Evolutionary conservation across 2,797 vertebrate genomes (phyloP).

Genomic region (Thripadectes ignobilis): DNA sequence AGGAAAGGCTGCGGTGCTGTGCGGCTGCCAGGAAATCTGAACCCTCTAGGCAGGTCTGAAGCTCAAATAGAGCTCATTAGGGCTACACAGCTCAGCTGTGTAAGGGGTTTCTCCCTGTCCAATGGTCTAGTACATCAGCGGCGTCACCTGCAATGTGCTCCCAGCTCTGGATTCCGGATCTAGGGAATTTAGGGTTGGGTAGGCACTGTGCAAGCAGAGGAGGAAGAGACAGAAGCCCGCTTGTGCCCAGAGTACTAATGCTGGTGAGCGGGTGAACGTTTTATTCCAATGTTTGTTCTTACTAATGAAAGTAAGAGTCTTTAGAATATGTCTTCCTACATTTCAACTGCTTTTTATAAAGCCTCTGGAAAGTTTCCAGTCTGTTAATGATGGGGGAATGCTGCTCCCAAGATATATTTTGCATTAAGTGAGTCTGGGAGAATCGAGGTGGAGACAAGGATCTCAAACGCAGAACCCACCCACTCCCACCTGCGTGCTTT

Average conservation of each 20-base stretch:
- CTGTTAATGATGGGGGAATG: neutral
- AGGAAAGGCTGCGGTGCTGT: neutral
- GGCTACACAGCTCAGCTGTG: neutral
- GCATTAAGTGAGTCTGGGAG: slow-evolving; percentile 9
- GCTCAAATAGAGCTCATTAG: neutral
- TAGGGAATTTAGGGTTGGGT: neutral
- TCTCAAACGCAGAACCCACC: neutral
- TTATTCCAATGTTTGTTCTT: neutral
- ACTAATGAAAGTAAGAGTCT: neutral
- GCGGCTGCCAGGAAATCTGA: neutral
- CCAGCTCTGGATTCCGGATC: neutral
- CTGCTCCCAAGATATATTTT: slow-evolving; percentile 15
- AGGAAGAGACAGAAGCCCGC: neutral
- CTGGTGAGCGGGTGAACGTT: neutral
- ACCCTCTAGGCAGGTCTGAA: slow-evolving; percentile 13
- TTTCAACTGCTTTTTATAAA: neutral
- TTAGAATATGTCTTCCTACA: neutral
- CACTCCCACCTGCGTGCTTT: neutral
- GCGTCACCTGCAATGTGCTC: neutral
- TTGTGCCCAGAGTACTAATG: neutral
- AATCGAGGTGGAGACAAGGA: slow-evolving; percentile 8
- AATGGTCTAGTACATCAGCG: neutral
- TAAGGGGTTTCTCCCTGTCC: neutral
- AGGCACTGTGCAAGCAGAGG: neutral
- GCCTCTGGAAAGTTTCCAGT: neutral